Base-by-base conservation (phyloP, 2,797 vertebrate species). In the Phoebastria nigripes region DNA sequence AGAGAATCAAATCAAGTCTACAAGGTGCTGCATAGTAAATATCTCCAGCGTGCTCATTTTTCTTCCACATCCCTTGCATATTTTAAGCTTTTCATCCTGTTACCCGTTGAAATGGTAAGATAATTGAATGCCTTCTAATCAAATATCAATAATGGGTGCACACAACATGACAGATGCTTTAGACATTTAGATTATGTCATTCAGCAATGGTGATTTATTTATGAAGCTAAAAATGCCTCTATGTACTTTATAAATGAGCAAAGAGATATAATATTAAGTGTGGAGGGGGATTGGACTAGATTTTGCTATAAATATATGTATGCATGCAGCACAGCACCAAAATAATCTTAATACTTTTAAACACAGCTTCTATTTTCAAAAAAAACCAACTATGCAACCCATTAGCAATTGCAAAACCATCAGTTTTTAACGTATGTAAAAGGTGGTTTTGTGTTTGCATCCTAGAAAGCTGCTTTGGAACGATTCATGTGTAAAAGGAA, bases 311-410 rank as follows among this genome's bases (percentile, higher is more conserved):
- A 85, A 74, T 65, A n/a, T 6, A 13, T 15, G 5, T 37, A 66
- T 15, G 6, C n/a, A 69, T 29, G 51, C 21, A 86, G n/a, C 14
- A 79, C 21, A 83, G 28, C 5, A 74, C 3, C 20, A 62, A 58
- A 91, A 69, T 37, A 56, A n/a, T 73, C 5, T 37, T 70, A 71
- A 67, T 42, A 33, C 6, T 56, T 83, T 59, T 12, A 79, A 86
- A 62, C 72, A 12, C 18, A 79, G 29, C 10, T 73, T 85, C 69
- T 58, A 25, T 65, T 62, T 19, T 25, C 1, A 55, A 63, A 83
- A 49, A 25, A 8, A 0, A 4, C 8, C 21, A 67, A 24, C 33
- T 44, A 41, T 29, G 2, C 9, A 80, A 66, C 13, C 0, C 18
- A 71, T 63, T 22, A 74, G 26, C 16, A 91, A 42, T 24, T 49